These are phyloP conservation scores for Leiothrix lutea DNA, from an alignment of 2,113 vertebrate genomes.

Conservation along the genomic window DNA sequence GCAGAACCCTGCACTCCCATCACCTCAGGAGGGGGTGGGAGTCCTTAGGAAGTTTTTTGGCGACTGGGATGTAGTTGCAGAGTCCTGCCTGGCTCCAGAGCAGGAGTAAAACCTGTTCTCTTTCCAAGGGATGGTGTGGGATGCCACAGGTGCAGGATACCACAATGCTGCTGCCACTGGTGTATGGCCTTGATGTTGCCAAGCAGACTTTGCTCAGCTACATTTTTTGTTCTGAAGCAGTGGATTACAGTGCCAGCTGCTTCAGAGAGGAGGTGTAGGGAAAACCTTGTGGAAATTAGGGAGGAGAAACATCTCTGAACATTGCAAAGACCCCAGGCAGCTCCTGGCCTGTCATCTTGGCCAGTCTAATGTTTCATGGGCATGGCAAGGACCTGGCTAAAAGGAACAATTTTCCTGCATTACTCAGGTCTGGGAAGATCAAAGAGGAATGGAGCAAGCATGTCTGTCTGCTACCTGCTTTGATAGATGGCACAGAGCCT, in stretches of 20 bases:
- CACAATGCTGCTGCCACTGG: fast-evolving
- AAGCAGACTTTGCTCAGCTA: not conserved
- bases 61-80: not conserved
- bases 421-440: constrained; percentile 23
- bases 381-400: not conserved
- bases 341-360: not conserved
- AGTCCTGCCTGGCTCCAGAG: not conserved
- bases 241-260: not conserved
- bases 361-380: not conserved
- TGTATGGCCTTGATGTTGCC: not conserved
- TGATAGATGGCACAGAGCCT: constrained; percentile 18
- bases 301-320: not conserved
- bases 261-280: not conserved
- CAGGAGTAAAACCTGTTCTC: not conserved
- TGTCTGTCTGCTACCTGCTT: constrained; percentile 43
- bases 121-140: not conserved
- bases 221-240: not conserved
- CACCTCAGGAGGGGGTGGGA: not conserved
- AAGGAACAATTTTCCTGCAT: not conserved
- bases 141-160: not conserved
- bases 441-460: constrained; percentile 3
- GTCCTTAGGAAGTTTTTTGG: not conserved
- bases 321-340: not conserved
- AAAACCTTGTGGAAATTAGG: not conserved
- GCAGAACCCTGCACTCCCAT: not conserved